A percentile compares a stretch with the other conserved stretches of the same genome.
Conservation (phyloP, 2,113 vertebrate species). For the Isurus oxyrinchus region DNA sequence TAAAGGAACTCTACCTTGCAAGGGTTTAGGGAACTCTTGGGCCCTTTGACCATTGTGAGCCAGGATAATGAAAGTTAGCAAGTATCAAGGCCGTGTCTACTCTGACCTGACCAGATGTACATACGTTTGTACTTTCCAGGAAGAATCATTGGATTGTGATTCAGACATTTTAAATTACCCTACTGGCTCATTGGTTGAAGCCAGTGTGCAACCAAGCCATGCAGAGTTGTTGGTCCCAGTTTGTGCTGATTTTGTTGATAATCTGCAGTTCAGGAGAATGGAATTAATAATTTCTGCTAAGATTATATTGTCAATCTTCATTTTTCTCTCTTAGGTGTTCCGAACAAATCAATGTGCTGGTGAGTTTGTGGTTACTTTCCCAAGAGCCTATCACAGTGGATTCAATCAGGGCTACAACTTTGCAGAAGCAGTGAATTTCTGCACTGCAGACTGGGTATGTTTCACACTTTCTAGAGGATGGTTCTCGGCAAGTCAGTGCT, state of each 20-base stretch:
- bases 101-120: neutral
- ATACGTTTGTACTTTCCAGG: neutral
- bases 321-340: constrained; percentile 70
- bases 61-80: neutral
- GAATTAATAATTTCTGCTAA: neutral
- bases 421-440: constrained; percentile 98
- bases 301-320: neutral
- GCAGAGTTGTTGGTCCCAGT: neutral
- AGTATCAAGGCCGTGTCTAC: neutral
- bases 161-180: neutral
- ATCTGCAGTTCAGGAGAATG: neutral
- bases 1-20: neutral
- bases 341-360: constrained; percentile 97
- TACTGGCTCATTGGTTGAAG: neutral
- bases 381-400: constrained; percentile 94
- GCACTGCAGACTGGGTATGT: constrained; percentile 95
- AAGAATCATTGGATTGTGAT: neutral
- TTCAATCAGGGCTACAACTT: constrained; percentile 99
- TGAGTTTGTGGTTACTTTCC: constrained; percentile 96
- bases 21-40: neutral
- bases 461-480: constrained; percentile 38
- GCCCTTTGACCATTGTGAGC: neutral
- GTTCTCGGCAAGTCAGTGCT: neutral
- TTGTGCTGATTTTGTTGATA: neutral
- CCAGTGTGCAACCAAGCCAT: neutral